Conservation (phyloP, 64 coral and sea anemone genomes). For the Actinia equina region DNA sequence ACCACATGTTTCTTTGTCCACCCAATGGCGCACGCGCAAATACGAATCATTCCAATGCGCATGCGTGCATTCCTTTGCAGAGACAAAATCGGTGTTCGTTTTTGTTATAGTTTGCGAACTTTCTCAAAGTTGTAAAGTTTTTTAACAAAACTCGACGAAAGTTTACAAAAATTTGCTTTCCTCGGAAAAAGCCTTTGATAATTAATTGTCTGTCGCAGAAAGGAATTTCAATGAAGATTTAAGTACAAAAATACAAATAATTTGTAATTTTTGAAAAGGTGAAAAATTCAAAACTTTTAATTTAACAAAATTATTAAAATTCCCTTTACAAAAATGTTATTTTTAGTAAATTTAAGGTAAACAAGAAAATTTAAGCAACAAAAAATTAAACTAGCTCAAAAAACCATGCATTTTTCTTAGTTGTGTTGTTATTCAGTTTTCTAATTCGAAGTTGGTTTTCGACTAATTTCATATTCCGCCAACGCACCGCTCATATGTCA, state of each 20-base stretch:
- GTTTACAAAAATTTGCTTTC: not conserved
- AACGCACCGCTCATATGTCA: not conserved
- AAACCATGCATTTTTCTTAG: not conserved
- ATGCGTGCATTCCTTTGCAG: slow-evolving; percentile 18
- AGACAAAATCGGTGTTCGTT: not conserved
- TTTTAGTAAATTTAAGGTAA: not conserved
- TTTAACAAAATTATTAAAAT: not conserved
- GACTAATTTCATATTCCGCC: not conserved
- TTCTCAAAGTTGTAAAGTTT: not conserved
- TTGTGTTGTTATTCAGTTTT: not conserved
- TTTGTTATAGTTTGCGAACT: slow-evolving; percentile 17
- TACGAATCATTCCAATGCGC: not conserved
- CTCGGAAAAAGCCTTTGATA: not conserved
- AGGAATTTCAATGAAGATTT: not conserved
- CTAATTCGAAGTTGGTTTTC: not conserved
- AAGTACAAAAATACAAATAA: not conserved
- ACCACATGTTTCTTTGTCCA: slow-evolving; percentile 23
- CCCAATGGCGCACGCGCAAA: not conserved
- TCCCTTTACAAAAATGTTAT: not conserved
- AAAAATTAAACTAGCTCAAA: not conserved
- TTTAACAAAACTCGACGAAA: not conserved
- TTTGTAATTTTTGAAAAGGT: not conserved
- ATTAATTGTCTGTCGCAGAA: not conserved
- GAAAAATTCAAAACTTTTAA: not conserved
- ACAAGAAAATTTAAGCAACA: not conserved